Evolutionary conservation across 1,140 invertebrate genomes (phyloP), one percentile per base, ranked within the genome.

Genomic region (Gyrodactylus bullatarudis): DNA sequence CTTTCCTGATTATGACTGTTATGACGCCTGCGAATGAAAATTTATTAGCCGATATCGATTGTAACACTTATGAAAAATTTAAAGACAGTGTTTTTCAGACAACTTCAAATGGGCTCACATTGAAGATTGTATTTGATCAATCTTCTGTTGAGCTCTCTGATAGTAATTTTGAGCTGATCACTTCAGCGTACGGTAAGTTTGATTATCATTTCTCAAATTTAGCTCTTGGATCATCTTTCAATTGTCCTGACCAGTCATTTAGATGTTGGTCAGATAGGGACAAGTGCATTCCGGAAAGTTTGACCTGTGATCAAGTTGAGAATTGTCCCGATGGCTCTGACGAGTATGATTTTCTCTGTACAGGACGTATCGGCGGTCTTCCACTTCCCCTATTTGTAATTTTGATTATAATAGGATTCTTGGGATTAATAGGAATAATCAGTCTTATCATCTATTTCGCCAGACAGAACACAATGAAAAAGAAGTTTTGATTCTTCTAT

Each of bases 251-350:
- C 26, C 86, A 85, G 23, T 87, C 89, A 76, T 91, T 76, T 2
- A 73, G 77, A 20, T 80, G 78, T 75, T 75, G 77, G 26, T 79
- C 78, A 75, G 74, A 77, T 68, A 78, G 79, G 73, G 75, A 77
- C 71, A 86, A 87, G 73, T 95, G 91, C 77, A 88, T 94, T 68
- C 86, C 87, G 0, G 84, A 85, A 77, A 91, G 87, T 77, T 85
- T 87, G 75, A 79, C 87, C 1, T 89, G 89, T 79, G 88, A 92
- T 79, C 86, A 87, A 2, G 82, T 87, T 0, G 88, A 94, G 79
- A 78, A 95, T 79, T 94, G 91, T 78, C 87, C 88, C 16, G 91
- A 94, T 78, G 85, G 84, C 34, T 88, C 88, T 0, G 91, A 95
- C 80, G 91, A 96, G 82, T 85, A 85, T 69, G 82, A 86, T 0